Evolutionary conservation across 2,113 vertebrate species (phyloP), one percentile per base, ranked within the genome.

Genomic region (Syngnathoides biaculeatus): DNA sequence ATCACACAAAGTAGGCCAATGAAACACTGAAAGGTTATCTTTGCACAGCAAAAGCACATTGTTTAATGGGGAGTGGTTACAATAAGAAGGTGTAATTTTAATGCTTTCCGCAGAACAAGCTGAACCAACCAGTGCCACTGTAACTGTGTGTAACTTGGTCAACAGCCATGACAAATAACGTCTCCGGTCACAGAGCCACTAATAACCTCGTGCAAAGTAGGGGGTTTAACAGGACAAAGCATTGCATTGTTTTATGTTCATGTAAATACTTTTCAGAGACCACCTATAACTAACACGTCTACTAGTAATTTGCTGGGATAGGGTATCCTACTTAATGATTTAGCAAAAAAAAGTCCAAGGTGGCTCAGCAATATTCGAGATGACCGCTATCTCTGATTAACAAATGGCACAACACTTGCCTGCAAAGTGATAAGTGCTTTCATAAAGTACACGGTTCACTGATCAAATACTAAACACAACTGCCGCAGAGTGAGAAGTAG

Each of bases 161-260:
- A 59, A 50, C 64, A 72, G 83, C 73, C 76, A 84, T 56, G 77
- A 65, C 67, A 83, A 73, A 82, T 70, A 77, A 77, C 68, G 78
- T 76, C 67, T 78, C 67, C 56, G 69, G 74, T 83, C 63, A 76
- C 53, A 65, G 71, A 76, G 59, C 35, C 70, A 74, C 69, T 67
- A 80, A 74, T 65, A 81, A 73, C 58, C 59, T 50, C 39, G 58
- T 73, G 80, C 81, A 74, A 83, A 81, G 73, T 78, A 39, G 64
- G 6, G 45, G 68, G 56, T 55, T 67, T 72, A 65, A 74, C 17
- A 65, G 53, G 56, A 77, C 66, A 72, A 67, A 73, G 69, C 64
- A 38, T 59, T 69, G 69, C 38, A 59, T 27, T 30, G 43, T 43
- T 26, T 39, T 56, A 52, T 35, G 65, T 19, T 10, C 40, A 58